Base-by-base conservation (phyloP, 2,888 invertebrate genomes). In the Prosapia bicincta region DNA sequence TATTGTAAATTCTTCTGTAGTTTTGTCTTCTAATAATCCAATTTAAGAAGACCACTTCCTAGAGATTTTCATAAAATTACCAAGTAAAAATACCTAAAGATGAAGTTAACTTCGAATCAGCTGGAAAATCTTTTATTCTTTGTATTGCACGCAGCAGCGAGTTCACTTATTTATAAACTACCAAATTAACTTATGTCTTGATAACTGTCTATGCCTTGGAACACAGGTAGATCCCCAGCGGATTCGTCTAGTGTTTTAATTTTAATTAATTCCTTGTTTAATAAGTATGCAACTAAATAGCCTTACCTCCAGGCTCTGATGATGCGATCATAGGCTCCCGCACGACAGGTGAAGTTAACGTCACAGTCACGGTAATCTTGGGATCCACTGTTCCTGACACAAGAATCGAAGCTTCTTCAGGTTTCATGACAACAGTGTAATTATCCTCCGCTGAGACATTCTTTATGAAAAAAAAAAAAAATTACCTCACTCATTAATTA, bases 271-370 rank as follows among this genome's bases (percentile, higher is more conserved):
- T 10, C 26, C 6, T 3, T 25, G 5, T 6, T n/a, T 3, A 65
- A 13, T 23, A n/a, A n/a, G n/a, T 23, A 66, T 26, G n/a, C 15
- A 26, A 67, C 26, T 26, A 26, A 67, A 67, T 67, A 69, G 30
- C 20, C 66, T 65, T 71, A 75, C 75, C 75, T 26, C 67, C 38
- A 24, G 30, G 23, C 26, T 76, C 77, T 25, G 76, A 67, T 5
- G 72, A 73, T n/a, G 75, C 69, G 23, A 80, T 71, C 38, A 81
- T 75, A 69, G 81, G 81, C 85, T 97, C 97, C 78, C 98, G 90
- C 90, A 98, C 93, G 73, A 97, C 88, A 69, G 97, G 97, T 79
- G 98, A 97, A 71, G 98, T 98, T 79, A 98, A 89, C 78, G 95
- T 93, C 78, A 98, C 94, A 79, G 93, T 92, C 79, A 98, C 97